Percentiles rank a stretch among this genome's conserved stretches.
Evolutionary conservation across 2,797 vertebrate species (phyloP).

Genomic region (Acanthiza pusilla): DNA sequence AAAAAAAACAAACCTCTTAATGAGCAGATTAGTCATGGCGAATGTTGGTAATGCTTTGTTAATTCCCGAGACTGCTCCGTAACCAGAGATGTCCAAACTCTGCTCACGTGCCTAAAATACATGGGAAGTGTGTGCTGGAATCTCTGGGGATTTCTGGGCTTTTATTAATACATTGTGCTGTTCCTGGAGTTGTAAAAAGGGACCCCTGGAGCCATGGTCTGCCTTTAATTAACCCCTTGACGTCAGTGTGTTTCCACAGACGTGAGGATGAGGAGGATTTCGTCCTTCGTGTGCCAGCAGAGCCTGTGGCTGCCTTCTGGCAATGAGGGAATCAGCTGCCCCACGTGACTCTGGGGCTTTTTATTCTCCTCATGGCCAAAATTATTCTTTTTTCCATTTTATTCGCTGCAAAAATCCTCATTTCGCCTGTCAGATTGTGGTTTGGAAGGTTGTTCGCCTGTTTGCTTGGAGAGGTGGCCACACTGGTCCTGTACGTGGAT

Average conservation of each 20-base stretch:
- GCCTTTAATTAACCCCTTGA: slow-evolving; percentile 6
- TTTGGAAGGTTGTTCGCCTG: background rate
- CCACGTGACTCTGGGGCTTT: background rate
- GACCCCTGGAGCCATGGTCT: background rate
- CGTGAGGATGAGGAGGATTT: background rate
- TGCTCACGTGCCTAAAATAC: background rate
- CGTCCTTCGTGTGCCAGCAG: background rate
- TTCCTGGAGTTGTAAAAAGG: background rate
- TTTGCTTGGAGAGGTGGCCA: background rate
- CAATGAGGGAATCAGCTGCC: background rate
- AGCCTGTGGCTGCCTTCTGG: background rate
- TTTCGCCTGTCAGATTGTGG: background rate
- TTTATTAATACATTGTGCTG: background rate
- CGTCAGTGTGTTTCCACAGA: background rate
- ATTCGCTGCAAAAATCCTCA: background rate
- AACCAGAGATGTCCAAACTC: slow-evolving; percentile 11
- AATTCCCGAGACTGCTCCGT: background rate
- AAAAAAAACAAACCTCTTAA: background rate
- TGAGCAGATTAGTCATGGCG: background rate
- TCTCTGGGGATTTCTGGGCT: background rate
- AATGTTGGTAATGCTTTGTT: background rate
- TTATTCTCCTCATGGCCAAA: background rate
- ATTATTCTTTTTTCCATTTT: background rate
- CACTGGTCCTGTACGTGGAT: background rate
- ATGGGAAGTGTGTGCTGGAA: background rate